Percentiles rank a stretch among this genome's conserved stretches.
These are phyloP conservation scores for Cephus cinctus DNA, from an alignment of 1,140 invertebrate species.

Conservation along the genomic window DNA sequence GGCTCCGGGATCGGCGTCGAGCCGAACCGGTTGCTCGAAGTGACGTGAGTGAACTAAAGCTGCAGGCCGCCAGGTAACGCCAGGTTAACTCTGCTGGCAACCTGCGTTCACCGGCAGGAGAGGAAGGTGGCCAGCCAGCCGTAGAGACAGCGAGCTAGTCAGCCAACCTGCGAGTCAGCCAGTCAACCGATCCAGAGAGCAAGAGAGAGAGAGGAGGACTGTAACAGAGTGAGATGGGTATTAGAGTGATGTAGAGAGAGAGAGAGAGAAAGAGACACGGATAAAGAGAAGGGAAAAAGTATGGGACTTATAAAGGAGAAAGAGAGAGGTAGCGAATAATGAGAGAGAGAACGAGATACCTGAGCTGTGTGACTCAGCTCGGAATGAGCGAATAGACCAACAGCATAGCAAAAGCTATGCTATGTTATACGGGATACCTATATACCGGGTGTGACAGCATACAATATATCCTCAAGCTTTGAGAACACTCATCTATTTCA, in stretches of 20 bases:
- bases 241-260: neutral
- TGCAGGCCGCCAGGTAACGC: conserved; percentile 52
- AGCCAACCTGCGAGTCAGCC: conserved; percentile 29
- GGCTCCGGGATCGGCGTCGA: conserved; percentile 13
- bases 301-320: neutral
- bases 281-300: neutral
- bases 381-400: conserved; percentile 38
- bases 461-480: too few relatives aligned
- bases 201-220: neutral
- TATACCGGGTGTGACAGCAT: too few relatives aligned
- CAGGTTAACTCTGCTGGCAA: conserved; percentile 45
- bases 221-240: neutral
- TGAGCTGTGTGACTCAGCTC: conserved; percentile 38
- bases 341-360: conserved; percentile 3
- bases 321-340: conserved; percentile 1
- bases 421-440: neutral
- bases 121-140: conserved; percentile 25
- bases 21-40: conserved; percentile 54
- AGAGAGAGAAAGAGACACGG: neutral
- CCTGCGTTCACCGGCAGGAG: conserved; percentile 13
- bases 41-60: conserved; percentile 56
- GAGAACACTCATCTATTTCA: too few relatives aligned
- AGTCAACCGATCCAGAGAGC: conserved; percentile 13
- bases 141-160: conserved; percentile 31
- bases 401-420: conserved; percentile 37